Conservation (phyloP, 2,797 vertebrate genomes). For the Lateolabrax maculatus region DNA sequence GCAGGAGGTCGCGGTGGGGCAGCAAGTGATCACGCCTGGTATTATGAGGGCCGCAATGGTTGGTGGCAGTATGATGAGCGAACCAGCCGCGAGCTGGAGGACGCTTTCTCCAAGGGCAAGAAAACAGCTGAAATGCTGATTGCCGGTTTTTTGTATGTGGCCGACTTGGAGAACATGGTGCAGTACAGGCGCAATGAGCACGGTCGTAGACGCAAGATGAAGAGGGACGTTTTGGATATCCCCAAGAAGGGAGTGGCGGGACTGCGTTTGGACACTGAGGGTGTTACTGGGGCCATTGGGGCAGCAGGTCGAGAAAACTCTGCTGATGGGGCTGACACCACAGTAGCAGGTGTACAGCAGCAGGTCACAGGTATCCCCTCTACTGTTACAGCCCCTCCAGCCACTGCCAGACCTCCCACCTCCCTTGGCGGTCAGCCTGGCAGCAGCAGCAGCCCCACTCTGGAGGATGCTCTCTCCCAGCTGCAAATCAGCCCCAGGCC, state of each 20-base stretch:
- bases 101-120: slow-evolving; percentile 97
- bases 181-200: slow-evolving; percentile 99
- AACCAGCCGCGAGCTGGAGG: slow-evolving; percentile 97
- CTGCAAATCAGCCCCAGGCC: slow-evolving; percentile 89
- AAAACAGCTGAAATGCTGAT: slow-evolving; percentile 99
- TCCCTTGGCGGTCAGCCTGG: slow-evolving; percentile 89
- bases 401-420: slow-evolving; percentile 85
- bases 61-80: slow-evolving; percentile 99
- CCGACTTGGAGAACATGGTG: slow-evolving; percentile 99
- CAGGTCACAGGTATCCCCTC: slow-evolving; percentile 74
- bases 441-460: slow-evolving; percentile 75
- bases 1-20: slow-evolving; percentile 89
- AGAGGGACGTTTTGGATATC: slow-evolving; percentile 95
- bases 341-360: slow-evolving; percentile 75
- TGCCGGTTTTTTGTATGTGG: slow-evolving; percentile 97
- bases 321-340: slow-evolving; percentile 92
- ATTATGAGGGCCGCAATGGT: slow-evolving; percentile 98
- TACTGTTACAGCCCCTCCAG: slow-evolving; percentile 71
- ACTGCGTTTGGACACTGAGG: slow-evolving; percentile 90
- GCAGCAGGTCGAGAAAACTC: slow-evolving; percentile 92
- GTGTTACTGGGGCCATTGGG: slow-evolving; percentile 62
- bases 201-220: slow-evolving; percentile 96
- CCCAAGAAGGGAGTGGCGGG: slow-evolving; percentile 99
- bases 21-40: slow-evolving; percentile 95
- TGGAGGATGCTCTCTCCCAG: slow-evolving; percentile 92